These are phyloP conservation scores for Crocidura indochinensis DNA, from an alignment of 2,797 vertebrate genomes.

Conservation along the genomic window DNA sequence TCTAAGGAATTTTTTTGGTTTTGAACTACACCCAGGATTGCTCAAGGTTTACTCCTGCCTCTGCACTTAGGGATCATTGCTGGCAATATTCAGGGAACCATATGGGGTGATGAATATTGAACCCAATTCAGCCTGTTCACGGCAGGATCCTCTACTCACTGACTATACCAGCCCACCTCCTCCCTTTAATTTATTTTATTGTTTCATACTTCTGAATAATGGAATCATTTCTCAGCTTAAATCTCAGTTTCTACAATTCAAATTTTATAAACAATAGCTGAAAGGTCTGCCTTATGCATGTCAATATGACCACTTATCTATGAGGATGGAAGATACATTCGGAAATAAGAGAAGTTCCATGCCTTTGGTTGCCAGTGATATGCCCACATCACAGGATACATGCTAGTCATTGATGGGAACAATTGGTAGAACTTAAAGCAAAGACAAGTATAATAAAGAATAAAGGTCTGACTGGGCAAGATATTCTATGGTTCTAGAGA, in stretches of 20 bases:
- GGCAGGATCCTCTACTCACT: no score
- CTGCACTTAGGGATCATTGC: no score
- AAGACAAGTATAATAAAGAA: background rate
- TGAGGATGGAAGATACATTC: background rate
- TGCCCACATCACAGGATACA: background rate
- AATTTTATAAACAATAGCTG: background rate
- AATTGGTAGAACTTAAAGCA: background rate
- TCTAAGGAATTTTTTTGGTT: constrained; percentile 6
- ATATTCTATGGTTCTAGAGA: constrained; percentile 4
- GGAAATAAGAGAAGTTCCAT: constrained; percentile 30
- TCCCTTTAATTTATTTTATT: background rate
- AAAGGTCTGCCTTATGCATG: background rate
- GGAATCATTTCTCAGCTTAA: background rate
- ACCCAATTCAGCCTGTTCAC: no score
- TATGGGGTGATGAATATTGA: no score
- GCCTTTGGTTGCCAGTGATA: background rate
- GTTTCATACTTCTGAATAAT: constrained; percentile 55
- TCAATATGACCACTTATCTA: background rate
- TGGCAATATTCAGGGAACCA: no score
- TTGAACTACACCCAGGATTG: no score
- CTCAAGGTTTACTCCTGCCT: no score
- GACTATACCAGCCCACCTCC: no score
- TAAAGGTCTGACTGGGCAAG: background rate
- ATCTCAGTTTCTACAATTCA: constrained; percentile 66
- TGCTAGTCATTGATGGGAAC: no score